Conservation (phyloP, 2,888 invertebrate genomes). For the Allolobophora icterica region DNA sequence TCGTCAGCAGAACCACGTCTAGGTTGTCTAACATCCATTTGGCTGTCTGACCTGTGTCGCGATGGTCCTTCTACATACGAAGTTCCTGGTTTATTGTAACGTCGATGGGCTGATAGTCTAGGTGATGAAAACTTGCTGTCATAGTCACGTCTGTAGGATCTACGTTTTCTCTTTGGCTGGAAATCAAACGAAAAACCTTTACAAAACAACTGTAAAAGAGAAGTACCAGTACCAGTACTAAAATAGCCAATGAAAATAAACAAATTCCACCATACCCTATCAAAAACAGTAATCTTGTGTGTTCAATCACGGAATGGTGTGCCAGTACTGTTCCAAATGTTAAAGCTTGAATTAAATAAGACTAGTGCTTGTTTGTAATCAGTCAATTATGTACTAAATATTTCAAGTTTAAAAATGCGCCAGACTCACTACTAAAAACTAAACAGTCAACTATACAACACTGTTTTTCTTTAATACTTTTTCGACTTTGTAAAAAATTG, state of each 20-base stretch:
- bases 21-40: not conserved
- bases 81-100: not conserved
- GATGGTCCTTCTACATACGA: not conserved
- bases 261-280: not conserved
- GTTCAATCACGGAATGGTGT: not conserved
- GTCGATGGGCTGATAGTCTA: not conserved
- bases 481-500: not conserved
- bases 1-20: not conserved
- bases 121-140: not conserved
- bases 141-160: not conserved
- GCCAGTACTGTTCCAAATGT: not conserved
- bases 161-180: constrained; percentile 13
- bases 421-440: not conserved
- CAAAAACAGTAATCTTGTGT: not conserved
- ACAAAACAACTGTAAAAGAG: too few relatives aligned
- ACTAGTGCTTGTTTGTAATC: not conserved
- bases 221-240: not conserved
- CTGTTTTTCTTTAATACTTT: not conserved
- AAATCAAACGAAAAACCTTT: not conserved
- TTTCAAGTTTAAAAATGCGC: not conserved
- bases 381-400: not conserved
- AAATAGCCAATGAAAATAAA: not conserved
- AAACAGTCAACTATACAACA: not conserved
- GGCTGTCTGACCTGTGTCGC: not conserved
- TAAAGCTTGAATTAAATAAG: not conserved